Base-by-base conservation (phyloP, 1,140 invertebrate species). In the Physella acuta region DNA sequence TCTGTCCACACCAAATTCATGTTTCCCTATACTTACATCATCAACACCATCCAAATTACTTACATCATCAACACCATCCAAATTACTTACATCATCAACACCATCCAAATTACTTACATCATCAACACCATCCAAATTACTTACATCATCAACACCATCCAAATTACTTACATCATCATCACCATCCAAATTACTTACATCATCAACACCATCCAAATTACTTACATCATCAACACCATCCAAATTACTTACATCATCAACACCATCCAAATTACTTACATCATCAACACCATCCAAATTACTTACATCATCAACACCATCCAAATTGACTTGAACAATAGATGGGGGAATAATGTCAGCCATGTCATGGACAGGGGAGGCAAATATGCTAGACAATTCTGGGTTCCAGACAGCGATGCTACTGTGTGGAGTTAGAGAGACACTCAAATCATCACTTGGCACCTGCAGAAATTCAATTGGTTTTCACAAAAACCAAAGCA, bases 351-450 rank as follows among this genome's bases (percentile, higher is more conserved):
- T 3, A 17, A 37, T 61, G 0, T 24, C 59, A 8, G 24, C 36
- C 20, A 3, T 44, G 20, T 44, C 37, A 8, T 39, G 59, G 3
- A 64, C 16, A 3, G 62, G 62, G 5, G 62, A 28, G 20, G 39
- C 30, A 36, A 64, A 64, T 14, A 64, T 31, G 3, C 44, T 44
- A 33, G 36, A 28, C 2, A 64, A 44, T 33, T 64, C 62, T 5
- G 62, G 62, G 33, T 51, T 64, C 62, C 62, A 64, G 59, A 61
- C 28, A 24, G 36, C 59, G n/a, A 31, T 61, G 3, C 59, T 30
- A 14, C 39, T 44, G 8, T 8, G 39, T 11, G 39, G 8, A 44
- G 39, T 8, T 20, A 11, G 8, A 8, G 39, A 44, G 20, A 44
- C 39, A 44, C 39, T 44, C 8, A 44, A 20, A 44, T 44, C 39